A percentile compares a stretch with the other conserved stretches of the same genome.
phyloP scores from a whole-genome alignment of 2,888 invertebrate species.

The Dryobota labecula region DNA sequence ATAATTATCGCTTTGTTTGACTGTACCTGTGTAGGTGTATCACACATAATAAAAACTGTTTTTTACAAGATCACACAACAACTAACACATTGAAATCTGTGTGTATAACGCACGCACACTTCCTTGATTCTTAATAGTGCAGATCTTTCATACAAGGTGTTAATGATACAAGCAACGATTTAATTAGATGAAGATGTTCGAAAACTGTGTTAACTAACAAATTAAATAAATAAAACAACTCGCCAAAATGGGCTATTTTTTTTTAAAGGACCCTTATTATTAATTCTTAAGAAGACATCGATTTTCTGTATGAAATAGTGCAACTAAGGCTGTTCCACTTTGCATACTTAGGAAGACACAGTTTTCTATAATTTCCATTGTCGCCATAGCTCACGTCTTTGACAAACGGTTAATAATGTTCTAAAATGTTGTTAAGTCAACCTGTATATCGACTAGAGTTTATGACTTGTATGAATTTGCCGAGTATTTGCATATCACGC shows the following conservation, averaged over 20 bases:
- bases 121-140: conserved; percentile 10
- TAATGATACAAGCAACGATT: neutral
- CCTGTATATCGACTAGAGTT: neutral
- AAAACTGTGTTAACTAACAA: conserved; percentile 1
- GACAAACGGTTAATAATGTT: neutral
- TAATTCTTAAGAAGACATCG: neutral
- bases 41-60: conserved; percentile 29
- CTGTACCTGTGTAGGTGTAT: conserved; percentile 30
- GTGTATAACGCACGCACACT: conserved; percentile 11
- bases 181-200: no score
- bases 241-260: neutral
- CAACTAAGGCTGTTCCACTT: neutral
- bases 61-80: conserved; percentile 24
- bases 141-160: conserved; percentile 19
- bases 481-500: neutral
- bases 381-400: neutral
- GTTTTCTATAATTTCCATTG: neutral
- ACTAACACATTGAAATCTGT: neutral
- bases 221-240: neutral
- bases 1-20: neutral
- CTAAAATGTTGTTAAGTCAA: neutral
- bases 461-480: neutral
- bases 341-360: neutral
- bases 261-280: neutral
- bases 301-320: neutral